phyloP scores from a whole-genome alignment of 2,888 invertebrate species.

The Fragum fragum region DNA sequence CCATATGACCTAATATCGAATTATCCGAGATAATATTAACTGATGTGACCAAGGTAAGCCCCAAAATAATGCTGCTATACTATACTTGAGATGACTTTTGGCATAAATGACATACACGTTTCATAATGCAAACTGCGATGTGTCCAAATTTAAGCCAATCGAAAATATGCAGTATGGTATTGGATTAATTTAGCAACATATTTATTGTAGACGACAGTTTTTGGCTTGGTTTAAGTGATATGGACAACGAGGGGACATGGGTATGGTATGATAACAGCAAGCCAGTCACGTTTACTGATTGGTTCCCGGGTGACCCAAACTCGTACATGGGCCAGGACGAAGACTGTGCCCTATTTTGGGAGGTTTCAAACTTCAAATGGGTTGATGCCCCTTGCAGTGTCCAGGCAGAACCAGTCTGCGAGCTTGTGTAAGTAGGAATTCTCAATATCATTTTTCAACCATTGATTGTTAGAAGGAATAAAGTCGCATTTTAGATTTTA shows the following conservation, averaged over 20 bases:
- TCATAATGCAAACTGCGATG: too few relatives aligned
- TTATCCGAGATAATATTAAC: too few relatives aligned
- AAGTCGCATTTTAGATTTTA: too few relatives aligned
- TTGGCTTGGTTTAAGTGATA: conserved; percentile 10
- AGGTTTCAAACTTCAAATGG: conserved; percentile 2
- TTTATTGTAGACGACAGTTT: conserved; percentile 16
- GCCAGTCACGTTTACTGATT: background rate
- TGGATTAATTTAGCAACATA: background rate
- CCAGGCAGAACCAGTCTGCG: conserved; percentile 10
- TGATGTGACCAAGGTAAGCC: too few relatives aligned
- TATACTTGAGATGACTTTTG: too few relatives aligned
- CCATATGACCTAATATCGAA: too few relatives aligned
- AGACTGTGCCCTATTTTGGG: conserved; percentile 24
- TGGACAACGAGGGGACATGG: conserved; percentile 8
- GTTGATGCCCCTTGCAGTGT: conserved; percentile 9
- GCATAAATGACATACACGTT: too few relatives aligned
- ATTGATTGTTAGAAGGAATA: too few relatives aligned
- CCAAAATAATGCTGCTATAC: too few relatives aligned
- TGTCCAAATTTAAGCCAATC: too few relatives aligned
- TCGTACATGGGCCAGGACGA: conserved; percentile 13
- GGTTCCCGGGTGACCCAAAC: conserved; percentile 22
- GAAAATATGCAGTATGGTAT: too few relatives aligned
- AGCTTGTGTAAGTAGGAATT: background rate
- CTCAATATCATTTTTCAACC: too few relatives aligned
- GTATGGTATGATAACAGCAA: conserved; percentile 10